Evolutionary conservation across 2,113 vertebrate species (phyloP), one percentile per base, ranked within the genome.

Genomic region (Monarcha castaneiventris): DNA sequence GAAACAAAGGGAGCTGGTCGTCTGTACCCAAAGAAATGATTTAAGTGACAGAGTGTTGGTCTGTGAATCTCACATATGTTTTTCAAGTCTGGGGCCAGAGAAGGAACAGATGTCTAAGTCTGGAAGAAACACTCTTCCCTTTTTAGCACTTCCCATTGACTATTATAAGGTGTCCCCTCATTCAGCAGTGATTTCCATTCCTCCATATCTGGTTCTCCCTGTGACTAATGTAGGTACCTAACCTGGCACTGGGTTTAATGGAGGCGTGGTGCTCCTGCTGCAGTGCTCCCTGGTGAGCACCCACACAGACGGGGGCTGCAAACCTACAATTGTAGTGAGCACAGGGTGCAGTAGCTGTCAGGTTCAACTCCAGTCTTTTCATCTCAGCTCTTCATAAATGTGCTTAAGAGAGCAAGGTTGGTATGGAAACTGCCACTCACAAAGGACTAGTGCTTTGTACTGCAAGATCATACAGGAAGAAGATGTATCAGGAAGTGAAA

Each of bases 21-120:
- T 91, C 91, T 93, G 51, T 80, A 59, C 76, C 80, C 87, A 89
- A 46, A 75, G 68, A 59, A 59, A 73, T 80, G 62, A 78, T 91
- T 77, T 74, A 81, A 93, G 84, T 77, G 80, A 86, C 68, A 71
- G 81, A 68, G 67, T 63, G 84, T 59, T 89, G 80, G 69, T 84
- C 84, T 94, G 84, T 94, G 87, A 93, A 89, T 83, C 73, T 94
- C 64, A 84, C 73, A 74, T 62, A 81, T 11, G 17, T 43, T 89
- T 92, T 80, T 78, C 0, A 0, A 87, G 77, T 74, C 81, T 89
- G 56, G 33, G 92, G 51, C 77, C 89, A 94, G 52, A 89, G 93
- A 93, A 89, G 27, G 61, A 95, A 89, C 64, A 94, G 87, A 67
- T 91, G 87, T 74, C 81, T 89, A 81, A 80, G 43, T 84, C 52